Percentiles rank a stretch among this genome's conserved stretches.
These are phyloP conservation scores for Agrochola lychnidis DNA, from an alignment of 2,888 invertebrate genomes.

Conservation along the genomic window DNA sequence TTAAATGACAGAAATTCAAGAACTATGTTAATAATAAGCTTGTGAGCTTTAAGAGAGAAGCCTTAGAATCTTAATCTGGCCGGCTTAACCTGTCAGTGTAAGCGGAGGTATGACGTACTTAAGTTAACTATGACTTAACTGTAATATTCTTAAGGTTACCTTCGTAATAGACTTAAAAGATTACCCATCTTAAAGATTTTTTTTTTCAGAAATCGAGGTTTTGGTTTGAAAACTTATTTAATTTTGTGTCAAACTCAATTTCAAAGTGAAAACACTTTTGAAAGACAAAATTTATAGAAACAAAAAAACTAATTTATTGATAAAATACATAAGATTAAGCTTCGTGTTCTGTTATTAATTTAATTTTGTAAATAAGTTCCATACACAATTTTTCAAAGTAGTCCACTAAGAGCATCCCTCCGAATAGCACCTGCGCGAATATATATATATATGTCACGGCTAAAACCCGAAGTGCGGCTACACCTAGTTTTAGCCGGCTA, in stretches of 20 bases:
- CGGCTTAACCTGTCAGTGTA: conserved; percentile 31
- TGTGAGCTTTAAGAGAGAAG: conserved; percentile 32
- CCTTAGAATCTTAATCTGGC: conserved; percentile 29
- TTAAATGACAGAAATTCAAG: conserved; percentile 12
- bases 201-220: neutral
- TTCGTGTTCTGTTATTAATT: neutral
- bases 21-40: conserved; percentile 13
- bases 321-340: neutral
- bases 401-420: too few relatives aligned
- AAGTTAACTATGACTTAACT: conserved; percentile 15
- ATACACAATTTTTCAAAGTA: too few relatives aligned
- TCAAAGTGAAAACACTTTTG: neutral
- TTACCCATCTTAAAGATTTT: neutral
- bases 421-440: too few relatives aligned
- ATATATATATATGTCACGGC: too few relatives aligned
- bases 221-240: neutral
- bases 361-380: neutral
- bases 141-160: conserved; percentile 8
- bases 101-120: conserved; percentile 19
- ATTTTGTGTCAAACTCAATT: neutral
- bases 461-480: too few relatives aligned
- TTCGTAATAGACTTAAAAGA: neutral
- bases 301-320: neutral
- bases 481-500: too few relatives aligned
- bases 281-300: neutral